phyloP scores from a whole-genome alignment of 2,888 invertebrate genomes.

The Neuroscelio doddi region DNA sequence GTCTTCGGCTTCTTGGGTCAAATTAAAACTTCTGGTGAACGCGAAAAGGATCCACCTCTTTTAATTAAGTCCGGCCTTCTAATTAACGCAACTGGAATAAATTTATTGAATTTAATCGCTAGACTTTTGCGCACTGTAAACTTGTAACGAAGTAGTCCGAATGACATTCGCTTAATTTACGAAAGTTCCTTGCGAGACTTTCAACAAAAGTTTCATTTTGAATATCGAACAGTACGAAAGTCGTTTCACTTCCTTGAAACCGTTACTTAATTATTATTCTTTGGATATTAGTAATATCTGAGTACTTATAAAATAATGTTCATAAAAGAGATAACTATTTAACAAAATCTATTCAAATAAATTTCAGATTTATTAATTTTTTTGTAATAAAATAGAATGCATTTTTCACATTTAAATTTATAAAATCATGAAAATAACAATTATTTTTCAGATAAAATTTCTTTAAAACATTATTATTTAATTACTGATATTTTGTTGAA shows the following conservation, averaged over 20 bases:
- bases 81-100: constrained; percentile 43
- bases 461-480: too few relatives aligned
- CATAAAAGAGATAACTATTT: too few relatives aligned
- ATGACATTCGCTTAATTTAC: constrained; percentile 42
- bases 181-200: constrained; percentile 30
- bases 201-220: constrained; percentile 29
- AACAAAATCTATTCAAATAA: too few relatives aligned
- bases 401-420: too few relatives aligned
- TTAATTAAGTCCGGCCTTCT: constrained; percentile 40
- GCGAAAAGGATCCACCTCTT: constrained; percentile 41
- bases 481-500: too few relatives aligned
- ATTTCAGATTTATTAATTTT: too few relatives aligned
- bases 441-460: too few relatives aligned
- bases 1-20: constrained; percentile 30
- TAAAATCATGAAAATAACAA: too few relatives aligned
- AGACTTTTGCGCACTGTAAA: constrained; percentile 41
- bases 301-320: too few relatives aligned
- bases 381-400: too few relatives aligned
- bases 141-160: constrained; percentile 43
- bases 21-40: constrained; percentile 22
- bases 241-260: constrained; percentile 18
- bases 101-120: constrained; percentile 45
- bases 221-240: constrained; percentile 32
- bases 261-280: constrained; percentile 37
- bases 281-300: too few relatives aligned